A percentile compares a stretch with the other conserved stretches of the same genome.
Conservation (phyloP, 2,888 invertebrate species). For the Eurytoma adleriae region DNA sequence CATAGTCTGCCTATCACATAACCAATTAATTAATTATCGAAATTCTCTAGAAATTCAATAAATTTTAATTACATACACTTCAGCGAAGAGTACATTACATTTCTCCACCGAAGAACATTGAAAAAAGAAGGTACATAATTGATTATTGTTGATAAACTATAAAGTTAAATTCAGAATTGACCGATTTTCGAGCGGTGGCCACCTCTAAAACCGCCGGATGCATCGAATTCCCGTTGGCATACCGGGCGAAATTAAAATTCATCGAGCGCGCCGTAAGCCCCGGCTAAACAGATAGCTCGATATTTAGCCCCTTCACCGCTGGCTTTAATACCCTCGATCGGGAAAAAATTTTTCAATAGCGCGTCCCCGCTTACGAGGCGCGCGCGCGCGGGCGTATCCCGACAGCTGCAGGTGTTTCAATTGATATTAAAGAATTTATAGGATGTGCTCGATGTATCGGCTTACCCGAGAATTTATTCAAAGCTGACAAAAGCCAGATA, state of each 20-base stretch:
- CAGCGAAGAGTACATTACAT: neutral
- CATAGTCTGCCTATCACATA: too few species aligned
- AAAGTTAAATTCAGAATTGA: neutral
- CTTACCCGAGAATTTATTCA: constrained; percentile 31
- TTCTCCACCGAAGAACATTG: neutral
- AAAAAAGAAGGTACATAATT: neutral
- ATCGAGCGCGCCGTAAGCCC: neutral
- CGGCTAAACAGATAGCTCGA: neutral
- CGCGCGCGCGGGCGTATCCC: neutral
- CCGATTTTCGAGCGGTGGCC: neutral
- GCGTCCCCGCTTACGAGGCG: neutral
- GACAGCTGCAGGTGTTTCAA: constrained; percentile 21
- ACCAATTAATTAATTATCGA: too few species aligned
- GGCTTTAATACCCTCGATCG: constrained; percentile 31
- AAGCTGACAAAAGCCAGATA: constrained; percentile 17
- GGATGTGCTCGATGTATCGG: constrained; percentile 10
- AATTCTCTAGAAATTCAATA: neutral
- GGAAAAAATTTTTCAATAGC: constrained; percentile 32
- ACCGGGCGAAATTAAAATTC: constrained; percentile 28
- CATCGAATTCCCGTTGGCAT: constrained; percentile 8
- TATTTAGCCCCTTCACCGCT: neutral
- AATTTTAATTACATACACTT: neutral
- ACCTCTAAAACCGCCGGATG: neutral
- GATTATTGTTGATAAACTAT: neutral
- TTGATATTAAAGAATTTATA: constrained; percentile 44